Evolutionary conservation across 1,140 invertebrate genomes (phyloP).

Genomic region (Lordiphosa mommai): DNA sequence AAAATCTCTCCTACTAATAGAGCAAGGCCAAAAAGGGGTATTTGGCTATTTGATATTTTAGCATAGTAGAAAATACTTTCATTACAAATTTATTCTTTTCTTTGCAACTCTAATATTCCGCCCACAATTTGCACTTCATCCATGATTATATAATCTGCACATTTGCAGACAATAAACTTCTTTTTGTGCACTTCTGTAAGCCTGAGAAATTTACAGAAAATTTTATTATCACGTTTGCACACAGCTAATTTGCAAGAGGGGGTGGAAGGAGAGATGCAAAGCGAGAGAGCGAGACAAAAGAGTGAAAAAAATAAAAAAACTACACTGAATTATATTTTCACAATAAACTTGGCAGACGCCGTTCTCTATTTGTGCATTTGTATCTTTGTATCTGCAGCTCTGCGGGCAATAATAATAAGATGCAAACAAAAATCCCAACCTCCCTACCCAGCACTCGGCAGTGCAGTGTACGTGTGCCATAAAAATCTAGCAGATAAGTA

Average conservation of each 20-base stretch:
- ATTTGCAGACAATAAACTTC: slow-evolving; percentile 72
- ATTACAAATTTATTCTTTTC: background rate
- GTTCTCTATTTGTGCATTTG: slow-evolving; percentile 32
- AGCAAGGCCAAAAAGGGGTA: no score
- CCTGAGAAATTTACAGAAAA: slow-evolving; percentile 48
- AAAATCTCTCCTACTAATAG: no score
- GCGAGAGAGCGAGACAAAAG: background rate
- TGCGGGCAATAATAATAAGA: slow-evolving; percentile 71
- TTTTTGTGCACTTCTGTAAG: slow-evolving; percentile 49
- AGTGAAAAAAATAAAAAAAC: slow-evolving; percentile 33
- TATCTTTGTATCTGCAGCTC: slow-evolving; percentile 40
- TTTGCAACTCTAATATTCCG: background rate
- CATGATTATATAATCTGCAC: slow-evolving; percentile 61
- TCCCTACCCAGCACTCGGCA: background rate
- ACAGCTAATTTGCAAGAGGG: slow-evolving; percentile 58
- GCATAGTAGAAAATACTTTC: no score
- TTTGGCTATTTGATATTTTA: no score
- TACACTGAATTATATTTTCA: slow-evolving; percentile 70
- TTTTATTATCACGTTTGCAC: slow-evolving; percentile 69
- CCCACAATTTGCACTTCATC: slow-evolving; percentile 11
- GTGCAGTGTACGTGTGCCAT: slow-evolving; percentile 25
- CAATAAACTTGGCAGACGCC: slow-evolving; percentile 63
- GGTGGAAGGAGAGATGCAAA: background rate
- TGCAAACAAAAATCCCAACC: slow-evolving; percentile 47
- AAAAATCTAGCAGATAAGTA: slow-evolving; percentile 27